Conservation (phyloP, 2,888 invertebrate species). For the Rotaria magnacalcarata region DNA sequence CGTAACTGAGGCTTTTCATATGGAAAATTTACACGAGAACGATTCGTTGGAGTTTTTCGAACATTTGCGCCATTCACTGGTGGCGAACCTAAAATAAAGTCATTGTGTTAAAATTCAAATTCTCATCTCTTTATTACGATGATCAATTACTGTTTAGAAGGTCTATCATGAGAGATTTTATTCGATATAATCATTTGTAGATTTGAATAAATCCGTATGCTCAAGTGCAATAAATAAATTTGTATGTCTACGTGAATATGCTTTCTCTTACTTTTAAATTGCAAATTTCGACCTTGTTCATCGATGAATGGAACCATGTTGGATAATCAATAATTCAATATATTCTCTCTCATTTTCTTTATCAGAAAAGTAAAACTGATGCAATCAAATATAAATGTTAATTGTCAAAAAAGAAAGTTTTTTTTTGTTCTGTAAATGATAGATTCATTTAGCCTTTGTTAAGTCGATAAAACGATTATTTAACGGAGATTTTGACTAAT, state of each 20-base stretch:
- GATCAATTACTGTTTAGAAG: no score
- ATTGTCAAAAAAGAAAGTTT: no score
- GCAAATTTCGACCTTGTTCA: neutral
- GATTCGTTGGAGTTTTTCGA: neutral
- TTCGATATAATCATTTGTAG: neutral
- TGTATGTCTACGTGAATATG: neutral
- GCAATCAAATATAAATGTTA: no score
- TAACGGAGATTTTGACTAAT: neutral
- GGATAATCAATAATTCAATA: neutral
- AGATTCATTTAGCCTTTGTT: no score
- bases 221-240: neutral
- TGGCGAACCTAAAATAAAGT: neutral
- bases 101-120: no score
- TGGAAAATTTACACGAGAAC: neutral
- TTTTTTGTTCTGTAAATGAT: no score
- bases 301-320: neutral
- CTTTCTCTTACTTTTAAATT: neutral
- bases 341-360: neutral
- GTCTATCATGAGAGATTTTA: neutral
- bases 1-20: slow-evolving; percentile 5
- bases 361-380: no score
- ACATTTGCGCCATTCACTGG: neutral
- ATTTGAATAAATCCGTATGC: neutral
- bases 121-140: no score
- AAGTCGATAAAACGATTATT: neutral